A percentile compares a stretch with the other conserved stretches of the same genome.
Evolutionary conservation across 2,888 invertebrate genomes (phyloP).

Genomic region (Epistrophe eligans): DNA sequence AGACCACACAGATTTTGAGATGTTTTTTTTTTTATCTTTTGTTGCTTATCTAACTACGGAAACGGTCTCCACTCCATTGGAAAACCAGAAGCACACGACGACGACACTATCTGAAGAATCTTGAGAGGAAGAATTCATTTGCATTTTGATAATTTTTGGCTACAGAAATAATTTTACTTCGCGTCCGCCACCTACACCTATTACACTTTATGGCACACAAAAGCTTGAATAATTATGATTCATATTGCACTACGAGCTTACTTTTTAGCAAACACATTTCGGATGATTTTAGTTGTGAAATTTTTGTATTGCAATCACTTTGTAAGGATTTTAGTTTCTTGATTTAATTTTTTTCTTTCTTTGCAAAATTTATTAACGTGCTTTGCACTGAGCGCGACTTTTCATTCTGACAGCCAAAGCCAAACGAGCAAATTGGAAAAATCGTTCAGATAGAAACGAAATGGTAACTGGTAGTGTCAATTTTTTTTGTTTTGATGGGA

Average conservation of each 20-base stretch:
- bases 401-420: conserved; percentile 64
- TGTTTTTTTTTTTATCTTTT: conserved; percentile 37
- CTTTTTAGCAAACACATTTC: conserved; percentile 24
- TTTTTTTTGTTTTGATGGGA: conserved; percentile 62
- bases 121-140: conserved; percentile 60
- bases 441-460: conserved; percentile 64
- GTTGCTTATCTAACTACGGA: conserved; percentile 72
- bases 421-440: conserved; percentile 69
- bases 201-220: conserved; percentile 48
- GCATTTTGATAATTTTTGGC: conserved; percentile 47
- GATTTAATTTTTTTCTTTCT: not conserved
- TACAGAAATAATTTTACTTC: conserved; percentile 22
- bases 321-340: conserved; percentile 42
- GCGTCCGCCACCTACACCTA: conserved; percentile 44
- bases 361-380: conserved; percentile 47
- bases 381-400: conserved; percentile 72
- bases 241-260: conserved; percentile 39
- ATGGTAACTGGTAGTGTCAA: not conserved
- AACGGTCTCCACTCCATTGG: conserved; percentile 55
- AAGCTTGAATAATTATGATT: conserved; percentile 48
- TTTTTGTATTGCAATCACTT: conserved; percentile 33
- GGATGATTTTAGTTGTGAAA: conserved; percentile 19
- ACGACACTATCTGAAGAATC: conserved; percentile 45
- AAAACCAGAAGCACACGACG: conserved; percentile 47
- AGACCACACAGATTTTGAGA: conserved; percentile 21